These are phyloP conservation scores for Colaptes auratus DNA, from an alignment of 2,113 vertebrate genomes.

Conservation along the genomic window DNA sequence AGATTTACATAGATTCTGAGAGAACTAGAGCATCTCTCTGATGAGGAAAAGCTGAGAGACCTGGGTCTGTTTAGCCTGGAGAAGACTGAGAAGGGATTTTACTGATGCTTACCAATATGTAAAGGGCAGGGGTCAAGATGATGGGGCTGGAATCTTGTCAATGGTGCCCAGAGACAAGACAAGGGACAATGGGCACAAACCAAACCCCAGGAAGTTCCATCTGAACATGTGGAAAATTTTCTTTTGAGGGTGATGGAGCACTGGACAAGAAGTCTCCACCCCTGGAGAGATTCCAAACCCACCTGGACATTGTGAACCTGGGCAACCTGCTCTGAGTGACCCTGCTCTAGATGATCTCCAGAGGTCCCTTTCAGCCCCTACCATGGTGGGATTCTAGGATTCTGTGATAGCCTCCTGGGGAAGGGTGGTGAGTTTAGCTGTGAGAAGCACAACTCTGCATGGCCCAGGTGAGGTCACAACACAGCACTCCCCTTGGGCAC, in stretches of 20 bases:
- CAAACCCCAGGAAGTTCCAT: background rate
- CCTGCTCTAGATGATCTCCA: background rate
- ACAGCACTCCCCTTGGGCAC: background rate
- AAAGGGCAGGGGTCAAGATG: background rate
- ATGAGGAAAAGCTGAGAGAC: background rate
- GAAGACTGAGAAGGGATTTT: background rate
- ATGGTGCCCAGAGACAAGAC: background rate
- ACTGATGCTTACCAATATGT: background rate
- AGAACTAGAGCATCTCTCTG: background rate
- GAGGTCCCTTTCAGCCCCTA: background rate
- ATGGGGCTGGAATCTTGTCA: background rate
- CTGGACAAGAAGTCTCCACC: background rate
- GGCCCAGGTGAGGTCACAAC: background rate
- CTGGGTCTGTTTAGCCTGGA: background rate
- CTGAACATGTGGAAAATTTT: background rate
- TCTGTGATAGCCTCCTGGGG: background rate
- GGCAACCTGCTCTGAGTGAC: background rate
- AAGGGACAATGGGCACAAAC: background rate
- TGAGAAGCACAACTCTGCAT: background rate
- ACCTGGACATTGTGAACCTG: background rate
- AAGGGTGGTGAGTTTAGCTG: background rate
- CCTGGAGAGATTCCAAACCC: background rate
- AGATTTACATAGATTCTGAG: background rate
- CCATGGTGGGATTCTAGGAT: background rate
- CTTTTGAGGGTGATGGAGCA: background rate